Base-by-base conservation (phyloP, 2,797 vertebrate genomes). In the Eupleurogrammus muticus region DNA sequence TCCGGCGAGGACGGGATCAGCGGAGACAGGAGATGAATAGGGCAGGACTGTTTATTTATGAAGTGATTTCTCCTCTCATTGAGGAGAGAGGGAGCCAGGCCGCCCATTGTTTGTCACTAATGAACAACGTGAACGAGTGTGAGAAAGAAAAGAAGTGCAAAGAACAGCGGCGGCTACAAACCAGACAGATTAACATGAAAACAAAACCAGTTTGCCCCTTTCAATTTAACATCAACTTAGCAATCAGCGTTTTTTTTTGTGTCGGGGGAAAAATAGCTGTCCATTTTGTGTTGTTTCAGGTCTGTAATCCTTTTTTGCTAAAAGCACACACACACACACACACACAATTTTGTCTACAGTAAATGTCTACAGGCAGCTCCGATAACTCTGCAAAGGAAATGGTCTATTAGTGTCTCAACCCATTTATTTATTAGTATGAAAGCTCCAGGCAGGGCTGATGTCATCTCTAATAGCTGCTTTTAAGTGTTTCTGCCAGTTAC, bases 381-480 rank as follows among this genome's bases (percentile, higher is more conserved):
- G 79, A 87, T 77, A 79, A 68, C 72, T 75, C 80, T 87, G 81
- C 70, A 84, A 80, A 89, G 90, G 87, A 92, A 92, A 90, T 86
- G 78, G 85, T 84, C 85, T 87, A 87, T 91, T 91, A 91, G 82
- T 77, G 75, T 91, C 85, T 79, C 77, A 82, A 70, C 73, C 80
- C 83, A 87, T 91, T 91, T 87, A 88, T 90, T 90, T 89, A 89
- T 89, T 86, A 88, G 85, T 81, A 71, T 77, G 80, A 84, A 77
- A 81, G 85, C 87, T 81, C 60, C 74, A 74, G 80, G 85, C 75
- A 20, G 65, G 46, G 68, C 50, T 90, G 90, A 92, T 86, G 86
- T 87, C 74, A 92, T 86, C 83, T 78, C 68, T 82, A 68, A 89
- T 75, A 82, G 80, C 71, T 73, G 52, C 80, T 77, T 82, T 75